These are phyloP conservation scores for Delphinus delphis DNA, from an alignment of 2,113 vertebrate species.

Conservation along the genomic window DNA sequence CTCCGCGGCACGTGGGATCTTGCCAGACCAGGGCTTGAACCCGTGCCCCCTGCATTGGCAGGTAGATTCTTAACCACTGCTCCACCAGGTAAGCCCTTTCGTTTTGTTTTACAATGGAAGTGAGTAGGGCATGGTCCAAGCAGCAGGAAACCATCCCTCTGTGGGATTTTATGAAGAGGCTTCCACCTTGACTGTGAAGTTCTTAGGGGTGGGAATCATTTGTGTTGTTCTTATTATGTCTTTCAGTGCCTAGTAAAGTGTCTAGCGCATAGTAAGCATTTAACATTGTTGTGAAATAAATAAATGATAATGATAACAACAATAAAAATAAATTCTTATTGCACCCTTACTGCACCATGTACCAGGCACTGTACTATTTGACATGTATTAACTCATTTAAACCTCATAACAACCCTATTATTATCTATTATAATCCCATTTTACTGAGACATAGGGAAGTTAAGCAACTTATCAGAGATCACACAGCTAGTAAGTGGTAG, in stretches of 20 bases:
- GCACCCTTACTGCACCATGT: background rate
- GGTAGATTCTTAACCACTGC: too few relatives aligned
- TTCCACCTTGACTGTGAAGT: background rate
- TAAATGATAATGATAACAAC: background rate
- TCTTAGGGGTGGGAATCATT: background rate
- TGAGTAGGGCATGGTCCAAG: background rate
- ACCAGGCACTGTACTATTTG: background rate
- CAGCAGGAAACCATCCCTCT: background rate
- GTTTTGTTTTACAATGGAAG: background rate
- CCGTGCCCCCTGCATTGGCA: too few relatives aligned
- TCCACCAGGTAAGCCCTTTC: background rate
- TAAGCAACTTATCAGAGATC: background rate
- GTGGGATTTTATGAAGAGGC: background rate
- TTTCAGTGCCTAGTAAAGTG: background rate
- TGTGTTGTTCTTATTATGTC: background rate
- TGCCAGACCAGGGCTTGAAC: too few relatives aligned
- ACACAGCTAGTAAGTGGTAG: background rate
- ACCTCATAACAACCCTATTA: background rate
- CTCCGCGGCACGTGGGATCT: too few relatives aligned
- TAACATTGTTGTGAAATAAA: constrained; percentile 16
- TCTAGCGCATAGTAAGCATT: background rate
- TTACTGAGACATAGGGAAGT: background rate
- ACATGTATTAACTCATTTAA: background rate
- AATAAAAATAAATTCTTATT: background rate
- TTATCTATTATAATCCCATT: background rate